Evolutionary conservation across 2,888 invertebrate genomes (phyloP).

Genomic region (Spodoptera exigua): DNA sequence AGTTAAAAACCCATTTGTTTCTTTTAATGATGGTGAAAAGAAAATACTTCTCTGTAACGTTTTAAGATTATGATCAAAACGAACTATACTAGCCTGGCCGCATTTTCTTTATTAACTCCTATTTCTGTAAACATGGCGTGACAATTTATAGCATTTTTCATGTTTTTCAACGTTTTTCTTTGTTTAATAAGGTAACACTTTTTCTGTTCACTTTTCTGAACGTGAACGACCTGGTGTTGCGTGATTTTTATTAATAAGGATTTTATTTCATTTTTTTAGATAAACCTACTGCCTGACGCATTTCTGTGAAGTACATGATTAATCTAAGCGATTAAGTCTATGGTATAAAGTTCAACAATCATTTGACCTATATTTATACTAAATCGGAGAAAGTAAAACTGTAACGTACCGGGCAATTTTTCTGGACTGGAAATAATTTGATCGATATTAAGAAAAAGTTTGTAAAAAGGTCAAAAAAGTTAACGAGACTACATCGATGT

Average conservation of each 20-base stretch:
- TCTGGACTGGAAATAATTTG: too few species aligned
- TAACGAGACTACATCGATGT: not conserved
- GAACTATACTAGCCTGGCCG: slow-evolving; percentile 45
- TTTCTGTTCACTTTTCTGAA: slow-evolving; percentile 39
- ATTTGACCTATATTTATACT: too few species aligned
- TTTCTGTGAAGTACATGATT: slow-evolving; percentile 34
- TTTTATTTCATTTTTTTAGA: slow-evolving; percentile 25
- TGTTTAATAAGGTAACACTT: slow-evolving; percentile 42
- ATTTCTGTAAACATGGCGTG: slow-evolving; percentile 69
- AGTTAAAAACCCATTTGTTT: slow-evolving; percentile 2
- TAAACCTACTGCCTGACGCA: slow-evolving; percentile 29
- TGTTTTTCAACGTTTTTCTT: slow-evolving; percentile 59
- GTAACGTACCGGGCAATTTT: too few species aligned
- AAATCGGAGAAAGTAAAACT: too few species aligned
- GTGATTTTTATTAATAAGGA: slow-evolving; percentile 57
- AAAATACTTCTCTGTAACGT: slow-evolving; percentile 36
- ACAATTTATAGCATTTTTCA: slow-evolving; percentile 62
- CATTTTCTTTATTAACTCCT: slow-evolving; percentile 48
- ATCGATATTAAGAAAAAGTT: not conserved
- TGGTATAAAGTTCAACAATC: slow-evolving; percentile 10
- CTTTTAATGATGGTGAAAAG: slow-evolving; percentile 23
- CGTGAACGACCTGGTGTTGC: slow-evolving; percentile 61
- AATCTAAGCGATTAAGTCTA: slow-evolving; percentile 20
- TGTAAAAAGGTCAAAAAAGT: slow-evolving; percentile 3
- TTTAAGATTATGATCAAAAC: slow-evolving; percentile 45